These are phyloP conservation scores for Eupeodes latifasciatus DNA, from an alignment of 2,888 invertebrate genomes.

Conservation along the genomic window DNA sequence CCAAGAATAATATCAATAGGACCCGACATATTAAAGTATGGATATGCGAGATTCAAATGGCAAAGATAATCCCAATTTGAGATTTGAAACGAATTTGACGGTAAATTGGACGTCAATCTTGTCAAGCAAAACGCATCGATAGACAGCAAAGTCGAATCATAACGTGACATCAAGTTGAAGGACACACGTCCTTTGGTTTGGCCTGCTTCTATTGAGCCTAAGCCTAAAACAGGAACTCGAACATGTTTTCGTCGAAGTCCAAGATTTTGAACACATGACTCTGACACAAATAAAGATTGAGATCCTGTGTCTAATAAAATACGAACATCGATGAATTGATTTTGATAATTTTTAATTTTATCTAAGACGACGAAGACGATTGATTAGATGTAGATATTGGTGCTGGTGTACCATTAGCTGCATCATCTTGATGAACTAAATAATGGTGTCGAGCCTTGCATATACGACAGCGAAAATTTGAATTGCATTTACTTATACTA, in stretches of 20 bases:
- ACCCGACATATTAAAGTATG: slow-evolving; percentile 55
- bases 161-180: slow-evolving; percentile 3
- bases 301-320: too few relatives aligned
- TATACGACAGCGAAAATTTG: too few relatives aligned
- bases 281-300: too few relatives aligned
- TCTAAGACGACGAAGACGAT: too few relatives aligned
- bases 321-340: too few relatives aligned
- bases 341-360: too few relatives aligned
- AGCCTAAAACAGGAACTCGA: background rate
- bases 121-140: slow-evolving; percentile 15
- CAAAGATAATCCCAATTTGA: slow-evolving; percentile 41
- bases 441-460: too few relatives aligned
- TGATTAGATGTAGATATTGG: too few relatives aligned
- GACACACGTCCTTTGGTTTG: slow-evolving; percentile 16
- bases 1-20: slow-evolving; percentile 66
- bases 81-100: slow-evolving; percentile 8
- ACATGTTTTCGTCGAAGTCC: background rate
- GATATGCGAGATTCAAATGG: slow-evolving; percentile 62
- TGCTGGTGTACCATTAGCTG: too few relatives aligned
- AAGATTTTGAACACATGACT: too few relatives aligned
- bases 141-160: background rate
- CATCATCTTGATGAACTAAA: too few relatives aligned
- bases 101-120: slow-evolving; percentile 35
- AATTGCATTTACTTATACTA: too few relatives aligned
- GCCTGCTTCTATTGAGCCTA: slow-evolving; percentile 11